Percentiles rank a stretch among this genome's conserved stretches.
Evolutionary conservation across 2,113 vertebrate species (phyloP).

Genomic region (Murina feae): DNA sequence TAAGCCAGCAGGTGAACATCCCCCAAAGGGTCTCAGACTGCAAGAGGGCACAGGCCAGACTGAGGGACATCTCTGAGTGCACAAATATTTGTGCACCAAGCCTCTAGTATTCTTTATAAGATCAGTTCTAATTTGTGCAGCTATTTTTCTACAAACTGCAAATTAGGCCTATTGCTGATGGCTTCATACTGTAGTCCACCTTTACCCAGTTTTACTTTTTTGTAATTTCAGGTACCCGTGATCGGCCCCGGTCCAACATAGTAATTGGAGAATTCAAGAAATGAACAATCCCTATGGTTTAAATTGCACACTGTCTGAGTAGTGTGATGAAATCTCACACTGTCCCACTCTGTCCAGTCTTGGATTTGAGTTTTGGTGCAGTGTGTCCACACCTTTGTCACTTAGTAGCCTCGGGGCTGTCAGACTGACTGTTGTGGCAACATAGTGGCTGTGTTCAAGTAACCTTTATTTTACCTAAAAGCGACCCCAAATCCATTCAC

Average conservation of each 20-base stretch:
- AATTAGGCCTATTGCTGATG: constrained; percentile 88
- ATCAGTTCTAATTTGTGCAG: constrained; percentile 90
- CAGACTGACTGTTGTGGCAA: background rate
- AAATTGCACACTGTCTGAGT: background rate
- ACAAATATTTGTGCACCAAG: too few relatives aligned
- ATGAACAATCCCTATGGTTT: background rate
- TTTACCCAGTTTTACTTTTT: background rate
- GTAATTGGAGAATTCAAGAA: background rate
- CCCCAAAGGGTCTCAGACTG: too few relatives aligned
- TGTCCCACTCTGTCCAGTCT: too few relatives aligned
- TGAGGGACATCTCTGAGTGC: too few relatives aligned
- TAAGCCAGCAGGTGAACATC: too few relatives aligned
- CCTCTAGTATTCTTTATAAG: constrained; percentile 92
- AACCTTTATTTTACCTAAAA: background rate
- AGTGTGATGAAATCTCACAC: background rate
- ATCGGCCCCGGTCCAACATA: background rate
- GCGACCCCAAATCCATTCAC: background rate
- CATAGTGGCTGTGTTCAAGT: background rate
- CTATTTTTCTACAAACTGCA: constrained; percentile 93
- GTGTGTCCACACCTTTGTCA: background rate
- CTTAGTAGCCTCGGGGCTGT: background rate
- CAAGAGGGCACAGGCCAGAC: too few relatives aligned
- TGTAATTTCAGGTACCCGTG: background rate
- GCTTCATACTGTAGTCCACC: constrained; percentile 58
- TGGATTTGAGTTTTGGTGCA: background rate